Percentiles rank a stretch among this genome's conserved stretches.
These are phyloP conservation scores for Hybos culiciformis DNA, from an alignment of 2,888 invertebrate genomes.

Conservation along the genomic window DNA sequence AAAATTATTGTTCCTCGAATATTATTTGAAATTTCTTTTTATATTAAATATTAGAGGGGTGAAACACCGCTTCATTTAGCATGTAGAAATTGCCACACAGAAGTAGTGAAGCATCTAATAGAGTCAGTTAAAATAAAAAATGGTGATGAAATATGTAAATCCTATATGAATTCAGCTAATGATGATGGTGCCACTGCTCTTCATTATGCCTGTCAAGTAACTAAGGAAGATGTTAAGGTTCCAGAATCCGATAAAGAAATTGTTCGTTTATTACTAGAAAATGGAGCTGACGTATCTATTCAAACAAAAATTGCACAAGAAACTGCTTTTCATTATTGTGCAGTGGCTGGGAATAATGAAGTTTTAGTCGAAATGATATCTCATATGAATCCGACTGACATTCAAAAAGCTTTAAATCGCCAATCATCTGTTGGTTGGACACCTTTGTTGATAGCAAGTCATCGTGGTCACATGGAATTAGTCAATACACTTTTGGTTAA, in stretches of 20 bases:
- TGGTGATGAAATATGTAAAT: slow-evolving; percentile 63
- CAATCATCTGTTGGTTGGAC: slow-evolving; percentile 95
- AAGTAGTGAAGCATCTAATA: slow-evolving; percentile 76
- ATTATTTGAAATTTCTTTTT: neutral
- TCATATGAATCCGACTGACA: slow-evolving; percentile 74
- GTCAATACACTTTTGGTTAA: slow-evolving; percentile 80
- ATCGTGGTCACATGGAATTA: slow-evolving; percentile 88
- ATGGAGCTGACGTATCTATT: slow-evolving; percentile 78
- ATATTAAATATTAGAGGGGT: slow-evolving; percentile 62
- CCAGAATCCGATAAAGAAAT: slow-evolving; percentile 73
- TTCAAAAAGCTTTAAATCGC: slow-evolving; percentile 87
- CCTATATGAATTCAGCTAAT: slow-evolving; percentile 76
- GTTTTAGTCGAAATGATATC: slow-evolving; percentile 87
- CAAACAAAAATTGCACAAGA: slow-evolving; percentile 78
- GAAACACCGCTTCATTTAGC: slow-evolving; percentile 95
- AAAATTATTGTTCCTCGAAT: neutral
- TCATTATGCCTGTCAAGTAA: slow-evolving; percentile 87
- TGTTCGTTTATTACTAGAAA: slow-evolving; percentile 75
- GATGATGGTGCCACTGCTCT: slow-evolving; percentile 88
- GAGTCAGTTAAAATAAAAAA: slow-evolving; percentile 63
- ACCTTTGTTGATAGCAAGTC: slow-evolving; percentile 88
- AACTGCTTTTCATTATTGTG: slow-evolving; percentile 91
- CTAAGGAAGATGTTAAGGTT: slow-evolving; percentile 60
- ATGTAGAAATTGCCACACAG: slow-evolving; percentile 70
- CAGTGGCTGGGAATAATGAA: slow-evolving; percentile 89